Base-by-base conservation (phyloP, 2,113 vertebrate genomes). In the Murina feae region DNA sequence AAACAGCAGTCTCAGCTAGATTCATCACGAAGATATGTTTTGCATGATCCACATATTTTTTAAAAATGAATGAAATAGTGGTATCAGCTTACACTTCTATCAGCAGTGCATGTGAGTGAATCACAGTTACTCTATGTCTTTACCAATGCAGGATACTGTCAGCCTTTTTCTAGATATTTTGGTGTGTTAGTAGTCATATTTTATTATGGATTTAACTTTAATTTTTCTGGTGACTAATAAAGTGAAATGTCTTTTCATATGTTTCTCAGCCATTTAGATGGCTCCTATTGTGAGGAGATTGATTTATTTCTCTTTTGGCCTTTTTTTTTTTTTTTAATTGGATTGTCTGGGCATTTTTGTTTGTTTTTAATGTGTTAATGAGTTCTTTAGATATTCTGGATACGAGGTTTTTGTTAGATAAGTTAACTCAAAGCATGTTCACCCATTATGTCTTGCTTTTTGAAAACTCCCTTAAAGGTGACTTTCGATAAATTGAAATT, bases 401-500 rank as follows among this genome's bases (percentile, higher is more conserved):
- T 80, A 39, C 72, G 65, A 84, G 49, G 51, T 23, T 86, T 90
- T 88, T 78, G 72, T 93, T 90, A 39, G 21, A 37, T 86, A 92
- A 79, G 69, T 93, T 5, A 95, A 66, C 93, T 93, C 68, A 86
- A 95, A 82, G 9, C 78, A 69, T 47, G 20, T 30, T 91, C 13
- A 16, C 5, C 2, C 32, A 39, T 9, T 74, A 12, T 84, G 35
- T n/a, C 49, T 94, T 96, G 55, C 16, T 91, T 86, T 86, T 89
- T 25, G 58, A 60, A 60, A 60, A 68, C 9, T 93, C 11, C 83
- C 6, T 81, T 90, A 69, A 81, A 88, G 42, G 32, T 90, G 20
- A 78, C 72, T 91, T 94, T 58, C 28, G 35, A 76, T 66, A 94
- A 91, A 89, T 39, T 93, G 4, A 95, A 87, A 93, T 83, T 91